A percentile compares a stretch with the other conserved stretches of the same genome.
These are phyloP conservation scores for Myiozetetes cayanensis DNA, from an alignment of 2,113 vertebrate genomes.

Conservation along the genomic window DNA sequence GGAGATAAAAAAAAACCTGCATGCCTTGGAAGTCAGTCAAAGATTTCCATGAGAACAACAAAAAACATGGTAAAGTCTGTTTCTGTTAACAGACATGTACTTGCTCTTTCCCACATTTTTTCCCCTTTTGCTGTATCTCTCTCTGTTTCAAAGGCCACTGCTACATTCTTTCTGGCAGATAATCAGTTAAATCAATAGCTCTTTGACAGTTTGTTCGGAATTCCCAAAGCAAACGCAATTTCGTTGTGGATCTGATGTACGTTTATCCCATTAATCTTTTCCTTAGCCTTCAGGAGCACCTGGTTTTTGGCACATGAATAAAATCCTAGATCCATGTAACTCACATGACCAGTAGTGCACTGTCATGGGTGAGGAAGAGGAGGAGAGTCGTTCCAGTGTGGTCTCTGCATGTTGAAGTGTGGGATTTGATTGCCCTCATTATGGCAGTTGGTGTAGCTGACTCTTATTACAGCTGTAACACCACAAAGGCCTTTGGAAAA, in stretches of 20 bases:
- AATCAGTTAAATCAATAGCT: not conserved
- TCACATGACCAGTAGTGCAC: accelerated
- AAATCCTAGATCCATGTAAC: not conserved
- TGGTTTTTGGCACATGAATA: not conserved
- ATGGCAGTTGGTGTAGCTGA: not conserved
- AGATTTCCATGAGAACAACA: not conserved
- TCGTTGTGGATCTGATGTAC: not conserved
- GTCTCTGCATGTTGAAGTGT: not conserved
- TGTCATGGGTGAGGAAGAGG: not conserved
- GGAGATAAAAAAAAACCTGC: not conserved
- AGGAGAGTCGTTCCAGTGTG: not conserved
- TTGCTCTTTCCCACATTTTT: not conserved
- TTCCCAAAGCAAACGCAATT: not conserved
- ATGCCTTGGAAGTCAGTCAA: not conserved
- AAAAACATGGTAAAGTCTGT: not conserved
- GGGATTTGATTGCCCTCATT: constrained; percentile 16
- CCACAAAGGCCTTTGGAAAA: constrained; percentile 14
- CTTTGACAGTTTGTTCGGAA: not conserved
- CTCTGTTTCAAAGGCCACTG: not conserved
- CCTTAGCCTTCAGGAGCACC: not conserved
- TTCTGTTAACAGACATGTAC: not conserved
- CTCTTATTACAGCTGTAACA: not conserved
- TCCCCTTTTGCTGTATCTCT: not conserved
- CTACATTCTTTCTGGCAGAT: not conserved
- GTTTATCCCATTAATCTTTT: not conserved